Percentiles rank a stretch among this genome's conserved stretches.
phyloP scores from a whole-genome alignment of 2,113 vertebrate species.

The Coreoperca whiteheadi region DNA sequence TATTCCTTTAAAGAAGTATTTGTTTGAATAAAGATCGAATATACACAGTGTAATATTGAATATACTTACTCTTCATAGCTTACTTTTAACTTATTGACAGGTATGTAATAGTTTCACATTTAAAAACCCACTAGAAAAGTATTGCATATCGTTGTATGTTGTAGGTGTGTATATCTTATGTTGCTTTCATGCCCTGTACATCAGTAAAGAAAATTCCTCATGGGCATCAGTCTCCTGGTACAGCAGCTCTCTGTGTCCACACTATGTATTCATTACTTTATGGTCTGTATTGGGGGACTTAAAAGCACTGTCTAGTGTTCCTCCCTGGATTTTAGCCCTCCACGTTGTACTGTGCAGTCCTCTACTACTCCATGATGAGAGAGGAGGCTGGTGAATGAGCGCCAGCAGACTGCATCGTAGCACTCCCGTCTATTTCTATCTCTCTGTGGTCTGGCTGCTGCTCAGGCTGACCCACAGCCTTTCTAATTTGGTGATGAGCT shows the following conservation, averaged over 20 bases:
- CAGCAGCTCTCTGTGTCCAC: conserved; percentile 24
- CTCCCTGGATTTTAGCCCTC: conserved; percentile 36
- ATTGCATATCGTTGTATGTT: neutral
- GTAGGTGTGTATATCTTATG: neutral
- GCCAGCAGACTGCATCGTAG: conserved; percentile 43
- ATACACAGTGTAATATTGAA: too few species aligned
- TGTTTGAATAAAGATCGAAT: neutral
- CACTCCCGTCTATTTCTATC: conserved; percentile 65
- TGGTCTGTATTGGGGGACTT: conserved; percentile 11
- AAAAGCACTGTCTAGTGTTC: conserved; percentile 16
- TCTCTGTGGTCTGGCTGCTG: conserved; percentile 62
- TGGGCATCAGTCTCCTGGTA: neutral
- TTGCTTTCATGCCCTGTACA: neutral
- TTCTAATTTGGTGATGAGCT: conserved; percentile 84
- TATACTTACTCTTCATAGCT: too few species aligned
- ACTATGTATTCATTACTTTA: conserved; percentile 42
- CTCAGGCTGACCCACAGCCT: conserved; percentile 56
- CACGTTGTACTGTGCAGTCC: neutral
- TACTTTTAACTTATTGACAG: neutral
- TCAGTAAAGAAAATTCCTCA: neutral
- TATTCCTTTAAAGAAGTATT: neutral
- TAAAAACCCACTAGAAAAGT: neutral
- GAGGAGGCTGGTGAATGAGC: conserved; percentile 30
- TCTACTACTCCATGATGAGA: conserved; percentile 38
- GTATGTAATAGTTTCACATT: too few species aligned